A percentile compares a stretch with the other conserved stretches of the same genome.
Evolutionary conservation across 2,888 invertebrate species (phyloP).

Genomic region (Antitype chi): DNA sequence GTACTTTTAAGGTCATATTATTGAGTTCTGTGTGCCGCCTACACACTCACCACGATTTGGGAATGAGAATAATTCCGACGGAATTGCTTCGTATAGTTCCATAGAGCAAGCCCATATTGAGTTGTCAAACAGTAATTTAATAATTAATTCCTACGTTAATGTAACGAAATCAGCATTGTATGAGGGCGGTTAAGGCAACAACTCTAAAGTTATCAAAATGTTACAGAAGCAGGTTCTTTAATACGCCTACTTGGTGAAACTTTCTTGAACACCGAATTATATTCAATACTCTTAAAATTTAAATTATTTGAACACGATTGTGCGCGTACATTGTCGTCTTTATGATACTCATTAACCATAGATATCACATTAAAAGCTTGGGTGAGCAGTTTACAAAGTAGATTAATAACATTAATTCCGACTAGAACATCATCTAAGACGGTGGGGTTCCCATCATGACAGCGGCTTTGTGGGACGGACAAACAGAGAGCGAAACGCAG

Average conservation of each 20-base stretch:
- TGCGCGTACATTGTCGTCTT: constrained; percentile 48
- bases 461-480: constrained; percentile 42
- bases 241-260: constrained; percentile 50
- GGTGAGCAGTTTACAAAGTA: constrained; percentile 56
- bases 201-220: constrained; percentile 54
- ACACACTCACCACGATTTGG: constrained; percentile 66
- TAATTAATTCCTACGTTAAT: constrained; percentile 31
- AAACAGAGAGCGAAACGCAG: constrained; percentile 24
- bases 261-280: constrained; percentile 47
- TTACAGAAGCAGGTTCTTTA: constrained; percentile 37
- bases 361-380: constrained; percentile 51
- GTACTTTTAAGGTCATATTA: constrained; percentile 86
- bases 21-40: constrained; percentile 78
- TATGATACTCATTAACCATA: constrained; percentile 56
- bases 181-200: constrained; percentile 46
- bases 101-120: constrained; percentile 7
- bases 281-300: constrained; percentile 39
- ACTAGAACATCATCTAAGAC: constrained; percentile 57
- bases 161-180: constrained; percentile 7
- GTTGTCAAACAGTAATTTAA: constrained; percentile 24
- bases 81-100: constrained; percentile 33
- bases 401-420: constrained; percentile 61
- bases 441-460: constrained; percentile 61
- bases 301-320: constrained; percentile 39
- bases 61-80: constrained; percentile 55